Evolutionary conservation across 2,888 invertebrate genomes (phyloP).

Genomic region (Apamea crenata): DNA sequence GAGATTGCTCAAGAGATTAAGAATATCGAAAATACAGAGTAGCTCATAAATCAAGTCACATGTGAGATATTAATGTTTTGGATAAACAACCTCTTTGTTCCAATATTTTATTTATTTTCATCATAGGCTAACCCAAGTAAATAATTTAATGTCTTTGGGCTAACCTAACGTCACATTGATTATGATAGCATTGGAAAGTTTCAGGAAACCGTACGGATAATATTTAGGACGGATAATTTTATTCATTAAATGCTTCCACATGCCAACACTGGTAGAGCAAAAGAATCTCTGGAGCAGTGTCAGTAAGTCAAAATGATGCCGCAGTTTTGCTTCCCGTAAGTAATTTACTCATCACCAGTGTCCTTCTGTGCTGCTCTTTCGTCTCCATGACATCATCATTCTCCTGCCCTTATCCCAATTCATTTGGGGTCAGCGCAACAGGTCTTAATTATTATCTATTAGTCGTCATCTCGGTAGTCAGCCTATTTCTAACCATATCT

Average conservation of each 20-base stretch:
- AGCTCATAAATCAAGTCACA: constrained; percentile 28
- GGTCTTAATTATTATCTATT: no score
- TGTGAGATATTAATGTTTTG: constrained; percentile 33
- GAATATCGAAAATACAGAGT: constrained; percentile 32
- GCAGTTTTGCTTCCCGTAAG: background rate
- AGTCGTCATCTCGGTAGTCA: no score
- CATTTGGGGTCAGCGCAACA: no score
- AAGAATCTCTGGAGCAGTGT: no score
- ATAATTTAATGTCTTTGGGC: no score
- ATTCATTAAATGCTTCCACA: background rate
- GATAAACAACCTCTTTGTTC: background rate
- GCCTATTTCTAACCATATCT: no score
- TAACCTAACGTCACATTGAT: background rate
- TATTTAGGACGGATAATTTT: no score
- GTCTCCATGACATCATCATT: no score
- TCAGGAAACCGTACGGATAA: background rate
- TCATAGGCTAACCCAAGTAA: no score
- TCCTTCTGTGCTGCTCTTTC: no score
- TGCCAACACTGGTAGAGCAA: background rate
- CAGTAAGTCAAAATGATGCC: background rate
- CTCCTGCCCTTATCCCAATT: no score
- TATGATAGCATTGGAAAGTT: background rate
- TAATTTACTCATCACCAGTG: background rate
- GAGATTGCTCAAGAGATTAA: constrained; percentile 42
- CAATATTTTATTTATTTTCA: constrained; percentile 14